Percentiles rank a stretch among this genome's conserved stretches.
Evolutionary conservation across 2,113 vertebrate genomes (phyloP).

Genomic region (Hemibagrus wyckioides): DNA sequence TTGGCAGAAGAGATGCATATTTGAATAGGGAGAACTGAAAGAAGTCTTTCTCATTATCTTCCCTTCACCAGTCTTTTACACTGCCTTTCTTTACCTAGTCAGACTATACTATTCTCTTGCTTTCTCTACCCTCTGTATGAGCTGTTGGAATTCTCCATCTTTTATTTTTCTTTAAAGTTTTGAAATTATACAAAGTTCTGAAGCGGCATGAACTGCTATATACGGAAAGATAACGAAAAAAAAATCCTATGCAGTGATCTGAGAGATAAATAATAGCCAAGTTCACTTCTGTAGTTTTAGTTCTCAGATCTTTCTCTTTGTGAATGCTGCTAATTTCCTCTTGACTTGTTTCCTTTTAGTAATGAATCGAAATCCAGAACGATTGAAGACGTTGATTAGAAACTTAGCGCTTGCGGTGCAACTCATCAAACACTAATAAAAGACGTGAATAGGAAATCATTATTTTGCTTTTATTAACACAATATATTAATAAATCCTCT

Average conservation of each 20-base stretch:
- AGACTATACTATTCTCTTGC: background rate
- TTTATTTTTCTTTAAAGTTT: background rate
- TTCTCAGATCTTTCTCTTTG: background rate
- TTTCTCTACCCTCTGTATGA: background rate
- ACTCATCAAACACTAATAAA: background rate
- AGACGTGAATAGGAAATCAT: background rate
- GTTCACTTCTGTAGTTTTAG: background rate
- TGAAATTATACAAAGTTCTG: background rate
- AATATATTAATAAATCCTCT: no score
- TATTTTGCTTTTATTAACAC: background rate
- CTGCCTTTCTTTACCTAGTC: background rate
- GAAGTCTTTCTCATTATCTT: conserved; percentile 17
- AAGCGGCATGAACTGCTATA: background rate
- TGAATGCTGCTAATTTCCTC: background rate
- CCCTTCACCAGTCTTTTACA: background rate
- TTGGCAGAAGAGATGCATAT: conserved; percentile 1
- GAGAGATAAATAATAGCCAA: background rate
- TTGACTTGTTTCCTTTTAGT: background rate
- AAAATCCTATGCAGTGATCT: background rate
- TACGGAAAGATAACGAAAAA: background rate
- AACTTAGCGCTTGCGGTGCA: background rate
- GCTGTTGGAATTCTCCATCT: background rate
- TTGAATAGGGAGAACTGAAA: conserved; percentile 6
- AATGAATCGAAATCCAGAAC: background rate
- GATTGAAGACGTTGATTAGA: background rate